A percentile compares a stretch with the other conserved stretches of the same genome.
These are phyloP conservation scores for Platanista minor DNA, from an alignment of 2,113 vertebrate genomes.

Conservation along the genomic window DNA sequence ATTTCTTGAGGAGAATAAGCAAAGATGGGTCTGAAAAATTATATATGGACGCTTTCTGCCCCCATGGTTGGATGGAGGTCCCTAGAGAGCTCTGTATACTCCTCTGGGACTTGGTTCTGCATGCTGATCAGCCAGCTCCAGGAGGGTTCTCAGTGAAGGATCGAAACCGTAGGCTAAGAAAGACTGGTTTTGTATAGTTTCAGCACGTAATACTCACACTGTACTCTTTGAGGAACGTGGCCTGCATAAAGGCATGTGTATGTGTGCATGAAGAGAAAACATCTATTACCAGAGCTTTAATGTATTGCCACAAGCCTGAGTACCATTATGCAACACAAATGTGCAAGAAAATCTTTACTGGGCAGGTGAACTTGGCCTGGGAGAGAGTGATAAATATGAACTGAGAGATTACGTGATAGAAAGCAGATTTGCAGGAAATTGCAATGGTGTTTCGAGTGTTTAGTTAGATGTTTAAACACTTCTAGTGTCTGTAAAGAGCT, in stretches of 20 bases:
- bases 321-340: neutral
- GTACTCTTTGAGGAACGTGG: neutral
- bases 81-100: neutral
- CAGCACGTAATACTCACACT: neutral
- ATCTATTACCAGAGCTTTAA: neutral
- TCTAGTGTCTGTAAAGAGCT: constrained; percentile 39
- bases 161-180: neutral
- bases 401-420: neutral
- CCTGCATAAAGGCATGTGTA: neutral
- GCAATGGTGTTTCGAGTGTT: constrained; percentile 1
- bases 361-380: neutral
- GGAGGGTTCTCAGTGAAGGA: neutral
- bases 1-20: neutral
- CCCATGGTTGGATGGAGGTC: neutral
- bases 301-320: neutral
- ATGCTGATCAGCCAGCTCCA: neutral
- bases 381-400: constrained; percentile 26
- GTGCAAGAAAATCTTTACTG: neutral
- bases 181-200: neutral
- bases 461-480: constrained; percentile 28
- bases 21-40: neutral
- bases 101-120: constrained; percentile 9
- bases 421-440: constrained; percentile 13
- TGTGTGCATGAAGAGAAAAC: neutral
- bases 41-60: neutral